Conservation (phyloP, 2,888 invertebrate genomes). For the Trissolcus brochymenae region DNA sequence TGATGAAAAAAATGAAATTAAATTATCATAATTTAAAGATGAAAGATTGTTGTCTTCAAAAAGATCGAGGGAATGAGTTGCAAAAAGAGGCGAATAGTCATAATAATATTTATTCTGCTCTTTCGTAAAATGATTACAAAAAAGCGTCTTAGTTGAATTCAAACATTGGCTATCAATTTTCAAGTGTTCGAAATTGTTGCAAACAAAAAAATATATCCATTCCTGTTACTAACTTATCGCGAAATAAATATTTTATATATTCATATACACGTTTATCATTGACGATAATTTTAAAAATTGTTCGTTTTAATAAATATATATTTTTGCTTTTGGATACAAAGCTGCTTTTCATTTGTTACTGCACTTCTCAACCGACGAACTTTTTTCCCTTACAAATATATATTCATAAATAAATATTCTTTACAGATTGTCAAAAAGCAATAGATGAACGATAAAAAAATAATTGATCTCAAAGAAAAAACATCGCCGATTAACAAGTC, state of each 20-base stretch:
- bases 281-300: conserved; percentile 29
- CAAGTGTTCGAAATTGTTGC: conserved; percentile 34
- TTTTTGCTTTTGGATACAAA: conserved; percentile 26
- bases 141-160: conserved; percentile 43
- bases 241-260: conserved; percentile 32
- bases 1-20: not conserved
- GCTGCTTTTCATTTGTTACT: conserved; percentile 4
- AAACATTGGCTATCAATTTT: conserved; percentile 30
- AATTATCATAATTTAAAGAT: too few relatives aligned
- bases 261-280: conserved; percentile 19
- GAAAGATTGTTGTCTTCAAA: not conserved
- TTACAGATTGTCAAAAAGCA: too few relatives aligned
- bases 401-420: too few relatives aligned
- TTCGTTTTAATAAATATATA: conserved; percentile 24
- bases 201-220: conserved; percentile 49
- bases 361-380: conserved; percentile 20
- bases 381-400: conserved; percentile 4
- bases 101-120: conserved; percentile 52
- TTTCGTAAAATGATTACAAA: conserved; percentile 55
- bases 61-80: not conserved
- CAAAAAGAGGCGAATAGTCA: conserved; percentile 15
- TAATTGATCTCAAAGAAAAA: too few relatives aligned
- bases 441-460: too few relatives aligned
- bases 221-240: conserved; percentile 31
- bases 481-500: too few relatives aligned